phyloP scores from a whole-genome alignment of 2,888 invertebrate genomes.

The Sminthurides aquaticus region DNA sequence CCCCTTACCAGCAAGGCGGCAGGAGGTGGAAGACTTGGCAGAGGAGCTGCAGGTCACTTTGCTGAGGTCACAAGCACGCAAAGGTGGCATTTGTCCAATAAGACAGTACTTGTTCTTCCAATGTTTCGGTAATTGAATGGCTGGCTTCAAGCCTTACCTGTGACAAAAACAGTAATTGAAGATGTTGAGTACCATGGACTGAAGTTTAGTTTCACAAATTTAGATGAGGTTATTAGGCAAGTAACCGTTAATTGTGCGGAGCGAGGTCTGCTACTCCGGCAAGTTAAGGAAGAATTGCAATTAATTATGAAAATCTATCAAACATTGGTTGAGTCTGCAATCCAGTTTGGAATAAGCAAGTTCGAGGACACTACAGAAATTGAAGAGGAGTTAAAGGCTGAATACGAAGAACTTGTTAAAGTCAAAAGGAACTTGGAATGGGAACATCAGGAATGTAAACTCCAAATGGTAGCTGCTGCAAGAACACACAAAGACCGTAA shows the following conservation, averaged over 20 bases:
- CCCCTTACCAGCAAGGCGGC: constrained; percentile 6
- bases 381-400: not conserved
- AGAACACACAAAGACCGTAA: not conserved
- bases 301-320: constrained; percentile 1
- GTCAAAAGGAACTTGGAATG: constrained; percentile 1
- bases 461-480: not conserved
- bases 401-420: not conserved
- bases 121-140: constrained; percentile 9
- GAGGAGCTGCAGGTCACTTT: constrained; percentile 1
- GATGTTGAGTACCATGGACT: too few species aligned
- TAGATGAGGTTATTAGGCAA: constrained; percentile 13
- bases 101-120: constrained; percentile 7
- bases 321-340: constrained; percentile 3
- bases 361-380: constrained; percentile 3
- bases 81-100: constrained; percentile 6
- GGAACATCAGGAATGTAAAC: constrained; percentile 7
- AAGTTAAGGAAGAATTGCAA: constrained; percentile 8
- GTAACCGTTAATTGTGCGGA: constrained; percentile 18
- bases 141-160: too few species aligned
- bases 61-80: constrained; percentile 1
- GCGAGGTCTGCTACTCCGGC: constrained; percentile 9
- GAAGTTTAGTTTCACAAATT: not conserved
- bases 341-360: constrained; percentile 3
- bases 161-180: too few species aligned
- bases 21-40: not conserved